Conservation (phyloP, 2,888 invertebrate species). For the Dinocampus coccinellae region DNA sequence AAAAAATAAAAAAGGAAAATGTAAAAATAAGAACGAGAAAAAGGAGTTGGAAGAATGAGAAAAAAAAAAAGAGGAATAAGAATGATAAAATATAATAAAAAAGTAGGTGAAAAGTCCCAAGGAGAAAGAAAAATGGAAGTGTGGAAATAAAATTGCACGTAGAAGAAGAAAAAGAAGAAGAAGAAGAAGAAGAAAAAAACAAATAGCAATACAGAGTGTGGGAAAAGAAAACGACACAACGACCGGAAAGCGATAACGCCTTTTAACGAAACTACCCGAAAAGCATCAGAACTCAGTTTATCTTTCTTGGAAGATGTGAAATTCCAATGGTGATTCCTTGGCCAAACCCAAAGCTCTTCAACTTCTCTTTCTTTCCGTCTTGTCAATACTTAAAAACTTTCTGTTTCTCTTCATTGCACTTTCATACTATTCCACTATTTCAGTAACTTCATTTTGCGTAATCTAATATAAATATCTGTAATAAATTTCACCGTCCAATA, state of each 20-base stretch:
- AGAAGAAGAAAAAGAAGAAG: conserved; percentile 1
- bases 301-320: conserved; percentile 47
- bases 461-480: conserved; percentile 2
- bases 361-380: background rate
- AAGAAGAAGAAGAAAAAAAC: too few species aligned
- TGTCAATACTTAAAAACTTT: background rate
- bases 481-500: too few species aligned
- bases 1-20: background rate
- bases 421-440: conserved; percentile 6
- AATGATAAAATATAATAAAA: too few species aligned
- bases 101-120: too few species aligned
- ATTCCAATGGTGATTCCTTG: conserved; percentile 51
- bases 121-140: too few species aligned
- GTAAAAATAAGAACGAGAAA: background rate
- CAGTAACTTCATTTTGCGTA: conserved; percentile 7
- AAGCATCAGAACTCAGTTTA: conserved; percentile 52
- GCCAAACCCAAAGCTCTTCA: conserved; percentile 15
- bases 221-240: conserved; percentile 49
- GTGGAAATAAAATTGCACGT: conserved; percentile 3
- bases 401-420: too few species aligned
- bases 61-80: too few species aligned
- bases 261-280: conserved; percentile 54
- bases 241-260: conserved; percentile 55
- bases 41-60: background rate
- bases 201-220: too few species aligned